Base-by-base conservation (phyloP, 2,888 invertebrate genomes). In the Acleris literana region DNA sequence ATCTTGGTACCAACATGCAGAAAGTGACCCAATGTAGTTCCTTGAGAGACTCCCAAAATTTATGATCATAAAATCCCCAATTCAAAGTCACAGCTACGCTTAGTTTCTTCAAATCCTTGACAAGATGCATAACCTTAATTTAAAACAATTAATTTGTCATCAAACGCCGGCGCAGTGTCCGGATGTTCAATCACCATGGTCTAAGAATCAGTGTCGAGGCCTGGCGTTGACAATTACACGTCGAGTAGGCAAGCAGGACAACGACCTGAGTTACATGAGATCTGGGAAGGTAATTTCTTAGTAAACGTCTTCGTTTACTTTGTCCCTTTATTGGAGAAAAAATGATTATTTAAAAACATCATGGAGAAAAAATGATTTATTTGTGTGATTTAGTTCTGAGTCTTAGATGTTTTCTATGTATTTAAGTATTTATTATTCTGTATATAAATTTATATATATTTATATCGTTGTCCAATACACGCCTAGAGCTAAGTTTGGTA, bases 211-310 rank as follows among this genome's bases (percentile, higher is more conserved):
- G 65, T 65, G 65, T 56, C 55, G 60, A 11, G 55, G 44, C 60
- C 65, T 65, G 55, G 44, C 64, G 59, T 44, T 65, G 60, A 60
- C 65, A 56, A 65, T 65, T 65, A 55, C 65, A 60, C 65, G 65
- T 20, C 55, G 55, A 44, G 29, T 65, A 51, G 55, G 44, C 65
- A 65, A 65, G 44, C 57, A 46, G 66, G 66, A 39, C 63, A 39
- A 62, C 48, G 63, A 63, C 57, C 66, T 55, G n/a, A 48, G 57
- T 57, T 25, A 62, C 52, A 54, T 44, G 53, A 64, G 55, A 46
- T 4, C 44, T 44, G 33, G 11, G 33, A 39, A 39, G 13, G 13
- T 39, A 39, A 13, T 39, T 39, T 39, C 1, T 13, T 39, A 39
- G 3, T 13, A 39, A 13, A 39, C 5, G 4, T 39, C 39, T 11